A percentile compares a stretch with the other conserved stretches of the same genome.
Conservation (phyloP, 2,888 invertebrate species). For the Cactoblastis cactorum region DNA sequence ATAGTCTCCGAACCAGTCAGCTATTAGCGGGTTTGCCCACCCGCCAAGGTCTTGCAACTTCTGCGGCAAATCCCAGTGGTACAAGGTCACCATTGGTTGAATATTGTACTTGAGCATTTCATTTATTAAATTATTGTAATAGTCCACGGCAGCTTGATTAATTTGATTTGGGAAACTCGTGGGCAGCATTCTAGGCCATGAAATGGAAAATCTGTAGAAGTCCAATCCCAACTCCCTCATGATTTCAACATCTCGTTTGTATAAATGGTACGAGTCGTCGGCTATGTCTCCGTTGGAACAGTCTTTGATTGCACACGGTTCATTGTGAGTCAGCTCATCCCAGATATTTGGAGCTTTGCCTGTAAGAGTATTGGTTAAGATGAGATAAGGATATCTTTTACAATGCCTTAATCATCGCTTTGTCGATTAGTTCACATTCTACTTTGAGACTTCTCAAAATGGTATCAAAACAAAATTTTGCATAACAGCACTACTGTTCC, state of each 20-base stretch:
- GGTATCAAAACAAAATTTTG: no score
- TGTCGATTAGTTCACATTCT: no score
- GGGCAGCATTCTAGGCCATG: slow-evolving; percentile 81
- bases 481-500: no score
- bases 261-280: slow-evolving; percentile 78
- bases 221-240: slow-evolving; percentile 57
- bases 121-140: slow-evolving; percentile 81
- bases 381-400: no score
- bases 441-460: no score
- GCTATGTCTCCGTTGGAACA: slow-evolving; percentile 77
- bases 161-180: slow-evolving; percentile 67
- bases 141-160: slow-evolving; percentile 77
- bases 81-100: slow-evolving; percentile 76
- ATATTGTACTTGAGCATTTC: slow-evolving; percentile 79
- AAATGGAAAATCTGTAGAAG: slow-evolving; percentile 75
- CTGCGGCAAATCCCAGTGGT: slow-evolving; percentile 71
- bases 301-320: slow-evolving; percentile 67
- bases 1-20: slow-evolving; percentile 64
- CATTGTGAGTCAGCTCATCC: slow-evolving; percentile 76
- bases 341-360: slow-evolving; percentile 79
- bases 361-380: no score
- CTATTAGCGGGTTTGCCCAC: slow-evolving; percentile 55
- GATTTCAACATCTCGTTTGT: slow-evolving; percentile 70
- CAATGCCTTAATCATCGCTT: no score
- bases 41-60: slow-evolving; percentile 74